Percentiles rank a stretch among this genome's conserved stretches.
These are phyloP conservation scores for Erpobdella octoculata DNA, from an alignment of 2,888 invertebrate genomes.

Conservation along the genomic window DNA sequence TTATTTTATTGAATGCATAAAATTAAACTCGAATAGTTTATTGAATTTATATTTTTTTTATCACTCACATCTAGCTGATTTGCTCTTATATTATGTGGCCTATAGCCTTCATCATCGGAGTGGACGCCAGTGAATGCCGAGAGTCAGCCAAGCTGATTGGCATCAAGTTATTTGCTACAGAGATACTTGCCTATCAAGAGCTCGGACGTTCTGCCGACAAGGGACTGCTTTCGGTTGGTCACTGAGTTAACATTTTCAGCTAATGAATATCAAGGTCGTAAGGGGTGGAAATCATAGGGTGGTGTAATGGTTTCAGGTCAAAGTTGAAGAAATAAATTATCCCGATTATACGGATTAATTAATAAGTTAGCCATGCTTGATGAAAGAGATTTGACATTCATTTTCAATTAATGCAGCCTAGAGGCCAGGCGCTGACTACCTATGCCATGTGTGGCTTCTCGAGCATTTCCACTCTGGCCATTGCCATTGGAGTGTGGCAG, in stretches of 20 bases:
- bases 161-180: slow-evolving; percentile 38
- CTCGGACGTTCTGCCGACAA: slow-evolving; percentile 30
- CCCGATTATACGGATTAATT: neutral
- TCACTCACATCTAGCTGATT: slow-evolving; percentile 32
- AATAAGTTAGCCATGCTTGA: neutral
- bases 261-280: neutral
- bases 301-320: too few species aligned
- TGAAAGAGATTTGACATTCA: neutral
- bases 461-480: slow-evolving; percentile 38
- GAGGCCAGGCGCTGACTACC: slow-evolving; percentile 37
- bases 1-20: too few species aligned
- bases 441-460: slow-evolving; percentile 40
- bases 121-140: slow-evolving; percentile 34
- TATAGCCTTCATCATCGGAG: slow-evolving; percentile 36
- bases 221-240: slow-evolving; percentile 29
- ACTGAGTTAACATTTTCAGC: neutral
- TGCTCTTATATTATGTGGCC: slow-evolving; percentile 39
- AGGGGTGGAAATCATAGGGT: too few species aligned
- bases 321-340: neutral
- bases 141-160: slow-evolving; percentile 38
- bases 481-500: slow-evolving; percentile 38
- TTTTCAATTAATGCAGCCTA: slow-evolving; percentile 24
- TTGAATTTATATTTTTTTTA: too few species aligned
- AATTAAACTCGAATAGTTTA: too few species aligned
- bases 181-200: slow-evolving; percentile 37